Percentiles rank a stretch among this genome's conserved stretches.
phyloP scores from a whole-genome alignment of 2,797 vertebrate species.

The Hoplostethus atlanticus region DNA sequence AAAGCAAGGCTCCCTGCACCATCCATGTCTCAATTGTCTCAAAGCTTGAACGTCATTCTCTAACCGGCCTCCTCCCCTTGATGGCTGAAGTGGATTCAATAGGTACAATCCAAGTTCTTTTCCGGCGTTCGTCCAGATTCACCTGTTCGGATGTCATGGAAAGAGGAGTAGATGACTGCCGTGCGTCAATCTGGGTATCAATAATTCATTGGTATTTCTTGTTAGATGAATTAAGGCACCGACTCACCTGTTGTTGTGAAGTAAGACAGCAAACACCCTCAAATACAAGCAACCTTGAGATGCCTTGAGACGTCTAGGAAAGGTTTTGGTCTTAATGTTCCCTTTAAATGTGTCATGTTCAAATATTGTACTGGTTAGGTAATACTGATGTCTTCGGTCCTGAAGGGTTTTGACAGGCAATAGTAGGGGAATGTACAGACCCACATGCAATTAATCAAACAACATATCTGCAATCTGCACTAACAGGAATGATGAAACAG shows the following conservation, averaged over 20 bases:
- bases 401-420: no score
- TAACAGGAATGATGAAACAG: slow-evolving; percentile 12
- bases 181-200: neutral
- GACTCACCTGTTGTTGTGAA: no score
- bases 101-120: no score
- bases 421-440: neutral
- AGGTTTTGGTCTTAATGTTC: no score
- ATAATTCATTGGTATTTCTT: neutral
- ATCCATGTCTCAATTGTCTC: no score
- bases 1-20: neutral
- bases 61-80: neutral
- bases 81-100: neutral
- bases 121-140: no score
- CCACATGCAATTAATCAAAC: neutral
- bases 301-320: no score
- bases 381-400: neutral
- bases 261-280: no score
- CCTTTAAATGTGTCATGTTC: neutral
- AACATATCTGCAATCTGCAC: neutral
- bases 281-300: no score
- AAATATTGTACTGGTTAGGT: neutral
- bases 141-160: neutral
- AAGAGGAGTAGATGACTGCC: neutral
- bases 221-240: neutral
- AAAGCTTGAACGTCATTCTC: no score